A percentile compares a stretch with the other conserved stretches of the same genome.
These are phyloP conservation scores for Conops quadrifasciatus DNA, from an alignment of 2,888 invertebrate genomes.

Conservation along the genomic window DNA sequence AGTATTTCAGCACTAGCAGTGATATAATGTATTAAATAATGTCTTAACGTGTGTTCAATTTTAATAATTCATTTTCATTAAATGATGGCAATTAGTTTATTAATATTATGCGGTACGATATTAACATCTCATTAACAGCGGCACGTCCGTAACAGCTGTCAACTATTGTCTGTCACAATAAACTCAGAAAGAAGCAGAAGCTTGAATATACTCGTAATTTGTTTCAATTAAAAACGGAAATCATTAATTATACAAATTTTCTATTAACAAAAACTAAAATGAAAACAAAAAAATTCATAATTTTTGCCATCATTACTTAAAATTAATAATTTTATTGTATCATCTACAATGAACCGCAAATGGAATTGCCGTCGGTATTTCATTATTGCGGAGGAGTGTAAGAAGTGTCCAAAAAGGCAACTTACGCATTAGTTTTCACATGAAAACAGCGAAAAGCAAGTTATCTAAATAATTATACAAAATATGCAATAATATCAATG, in stretches of 20 bases:
- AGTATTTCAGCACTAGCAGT: not conserved
- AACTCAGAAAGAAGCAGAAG: not conserved
- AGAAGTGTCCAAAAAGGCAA: no score
- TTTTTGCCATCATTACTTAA: no score
- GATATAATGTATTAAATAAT: not conserved
- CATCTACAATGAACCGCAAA: not conserved
- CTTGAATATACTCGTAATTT: not conserved
- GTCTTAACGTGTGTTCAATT: not conserved
- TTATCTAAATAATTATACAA: no score
- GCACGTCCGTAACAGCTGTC: slow-evolving; percentile 16
- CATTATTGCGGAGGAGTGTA: no score
- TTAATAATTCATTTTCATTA: not conserved
- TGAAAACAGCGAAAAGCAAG: no score
- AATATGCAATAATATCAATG: no score
- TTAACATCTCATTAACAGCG: not conserved
- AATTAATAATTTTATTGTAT: not conserved
- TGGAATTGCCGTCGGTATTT: slow-evolving; percentile 1
- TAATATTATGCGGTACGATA: no score
- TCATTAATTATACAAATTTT: no score
- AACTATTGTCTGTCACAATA: slow-evolving; percentile 29
- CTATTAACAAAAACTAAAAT: no score
- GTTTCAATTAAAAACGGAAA: slow-evolving; percentile 12
- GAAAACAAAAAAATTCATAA: no score
- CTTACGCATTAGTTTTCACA: no score
- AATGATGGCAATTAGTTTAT: not conserved